A percentile compares a stretch with the other conserved stretches of the same genome.
phyloP scores from a whole-genome alignment of 1,140 invertebrate genomes.

The Reticulitermes speratus region DNA sequence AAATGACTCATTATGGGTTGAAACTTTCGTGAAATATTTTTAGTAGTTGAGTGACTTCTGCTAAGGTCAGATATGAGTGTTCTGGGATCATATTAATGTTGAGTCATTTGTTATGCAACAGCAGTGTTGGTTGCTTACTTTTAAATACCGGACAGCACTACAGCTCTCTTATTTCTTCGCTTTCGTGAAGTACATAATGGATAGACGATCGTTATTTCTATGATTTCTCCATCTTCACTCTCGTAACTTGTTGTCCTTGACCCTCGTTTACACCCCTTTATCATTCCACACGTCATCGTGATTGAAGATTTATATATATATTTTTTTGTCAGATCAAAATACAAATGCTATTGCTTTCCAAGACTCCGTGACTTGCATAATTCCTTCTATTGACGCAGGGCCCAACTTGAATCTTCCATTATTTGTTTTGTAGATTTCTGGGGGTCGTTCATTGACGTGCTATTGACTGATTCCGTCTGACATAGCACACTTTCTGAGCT shows the following conservation, averaged over 20 bases:
- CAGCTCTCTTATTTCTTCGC: too few relatives aligned
- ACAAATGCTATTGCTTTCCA: background rate
- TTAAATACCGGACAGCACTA: too few relatives aligned
- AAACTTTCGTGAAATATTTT: too few relatives aligned
- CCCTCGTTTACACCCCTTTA: background rate
- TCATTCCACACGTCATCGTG: constrained; percentile 10
- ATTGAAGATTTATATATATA: constrained; percentile 2
- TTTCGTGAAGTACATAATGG: too few relatives aligned
- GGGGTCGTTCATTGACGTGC: background rate
- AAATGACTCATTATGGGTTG: too few relatives aligned
- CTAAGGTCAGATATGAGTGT: too few relatives aligned
- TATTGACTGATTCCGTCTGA: background rate
- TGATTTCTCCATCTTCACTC: background rate
- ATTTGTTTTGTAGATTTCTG: constrained; percentile 5
- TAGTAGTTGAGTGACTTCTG: too few relatives aligned
- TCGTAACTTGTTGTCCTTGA: background rate
- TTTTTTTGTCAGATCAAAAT: background rate
- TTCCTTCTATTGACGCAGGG: background rate
- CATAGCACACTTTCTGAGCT: background rate
- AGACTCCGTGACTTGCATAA: background rate
- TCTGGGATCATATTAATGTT: too few relatives aligned
- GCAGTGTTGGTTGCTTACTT: too few relatives aligned
- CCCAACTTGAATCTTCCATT: background rate
- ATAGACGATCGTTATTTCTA: too few relatives aligned
- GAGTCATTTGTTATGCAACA: too few relatives aligned